Evolutionary conservation across 1,140 invertebrate genomes (phyloP).

Genomic region (Oscheius sp.): DNA sequence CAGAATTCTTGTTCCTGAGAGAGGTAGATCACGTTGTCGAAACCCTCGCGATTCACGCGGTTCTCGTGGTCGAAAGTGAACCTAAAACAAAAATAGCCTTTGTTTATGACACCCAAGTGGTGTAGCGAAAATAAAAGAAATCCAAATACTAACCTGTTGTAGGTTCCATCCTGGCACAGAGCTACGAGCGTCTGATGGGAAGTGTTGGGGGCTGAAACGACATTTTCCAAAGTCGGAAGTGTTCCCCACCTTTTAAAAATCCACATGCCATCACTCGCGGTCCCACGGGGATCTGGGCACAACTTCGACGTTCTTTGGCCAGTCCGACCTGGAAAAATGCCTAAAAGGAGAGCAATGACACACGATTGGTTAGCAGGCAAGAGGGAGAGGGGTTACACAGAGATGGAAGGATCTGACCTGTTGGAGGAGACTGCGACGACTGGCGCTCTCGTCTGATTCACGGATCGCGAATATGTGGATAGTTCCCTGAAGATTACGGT

Average conservation of each 20-base stretch:
- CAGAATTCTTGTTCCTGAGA: constrained; percentile 11
- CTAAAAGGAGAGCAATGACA: too few species aligned
- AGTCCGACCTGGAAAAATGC: neutral
- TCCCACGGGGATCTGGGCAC: constrained; percentile 13
- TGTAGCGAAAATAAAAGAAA: neutral
- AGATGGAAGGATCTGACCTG: neutral
- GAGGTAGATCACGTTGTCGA: neutral
- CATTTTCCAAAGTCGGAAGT: neutral
- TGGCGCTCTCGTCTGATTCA: neutral
- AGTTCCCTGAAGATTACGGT: constrained; percentile 6
- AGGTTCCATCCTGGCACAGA: neutral
- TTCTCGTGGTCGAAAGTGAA: constrained; percentile 1
- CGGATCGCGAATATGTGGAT: constrained; percentile 27
- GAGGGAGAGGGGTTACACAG: too few species aligned
- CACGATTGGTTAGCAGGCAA: too few species aligned
- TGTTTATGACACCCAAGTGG: neutral
- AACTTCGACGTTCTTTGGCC: neutral
- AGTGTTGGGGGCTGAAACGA: neutral
- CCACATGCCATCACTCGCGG: neutral
- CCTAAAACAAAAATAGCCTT: neutral
- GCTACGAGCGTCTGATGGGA: neutral
- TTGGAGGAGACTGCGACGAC: neutral
- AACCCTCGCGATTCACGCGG: neutral
- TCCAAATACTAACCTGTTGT: constrained; percentile 3
- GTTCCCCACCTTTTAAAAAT: neutral